Evolutionary conservation across 1,140 invertebrate genomes (phyloP).

Genomic region (Prorops nasuta): DNA sequence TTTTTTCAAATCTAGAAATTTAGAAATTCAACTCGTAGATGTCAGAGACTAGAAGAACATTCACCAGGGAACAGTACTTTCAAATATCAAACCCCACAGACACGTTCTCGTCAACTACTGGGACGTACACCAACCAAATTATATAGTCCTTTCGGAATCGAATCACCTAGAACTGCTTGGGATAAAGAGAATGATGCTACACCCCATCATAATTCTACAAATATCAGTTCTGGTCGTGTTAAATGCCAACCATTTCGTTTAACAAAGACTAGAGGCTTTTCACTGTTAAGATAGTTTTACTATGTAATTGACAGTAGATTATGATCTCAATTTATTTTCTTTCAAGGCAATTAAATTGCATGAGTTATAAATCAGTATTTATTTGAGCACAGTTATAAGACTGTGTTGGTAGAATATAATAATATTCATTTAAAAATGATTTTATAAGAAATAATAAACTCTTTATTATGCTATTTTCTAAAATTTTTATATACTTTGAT

Average conservation of each 20-base stretch:
- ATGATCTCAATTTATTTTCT: too few species aligned
- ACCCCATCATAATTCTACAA: conserved; percentile 10
- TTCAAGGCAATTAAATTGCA: too few species aligned
- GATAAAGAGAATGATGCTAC: conserved; percentile 39
- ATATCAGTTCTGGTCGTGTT: conserved; percentile 15
- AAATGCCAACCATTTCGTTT: conserved; percentile 37
- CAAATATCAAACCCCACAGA: conserved; percentile 54
- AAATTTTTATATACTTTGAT: too few species aligned
- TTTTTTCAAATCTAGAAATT: conserved; percentile 50
- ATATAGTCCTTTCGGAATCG: conserved; percentile 66
- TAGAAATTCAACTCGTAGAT: conserved; percentile 59
- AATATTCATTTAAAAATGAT: too few species aligned
- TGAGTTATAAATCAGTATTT: too few species aligned
- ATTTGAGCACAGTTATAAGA: too few species aligned
- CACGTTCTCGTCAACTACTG: conserved; percentile 55
- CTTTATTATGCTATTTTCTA: too few species aligned
- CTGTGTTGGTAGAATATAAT: too few species aligned
- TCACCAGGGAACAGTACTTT: conserved; percentile 48
- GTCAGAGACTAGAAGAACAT: conserved; percentile 60
- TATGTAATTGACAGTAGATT: too few species aligned
- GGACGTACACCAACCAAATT: conserved; percentile 65
- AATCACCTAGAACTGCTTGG: conserved; percentile 56
- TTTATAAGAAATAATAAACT: too few species aligned
- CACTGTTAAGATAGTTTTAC: conserved; percentile 36
- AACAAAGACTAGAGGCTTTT: conserved; percentile 38